These are phyloP conservation scores for Myotis findleyi DNA, from an alignment of 2,797 vertebrate genomes.

Conservation along the genomic window DNA sequence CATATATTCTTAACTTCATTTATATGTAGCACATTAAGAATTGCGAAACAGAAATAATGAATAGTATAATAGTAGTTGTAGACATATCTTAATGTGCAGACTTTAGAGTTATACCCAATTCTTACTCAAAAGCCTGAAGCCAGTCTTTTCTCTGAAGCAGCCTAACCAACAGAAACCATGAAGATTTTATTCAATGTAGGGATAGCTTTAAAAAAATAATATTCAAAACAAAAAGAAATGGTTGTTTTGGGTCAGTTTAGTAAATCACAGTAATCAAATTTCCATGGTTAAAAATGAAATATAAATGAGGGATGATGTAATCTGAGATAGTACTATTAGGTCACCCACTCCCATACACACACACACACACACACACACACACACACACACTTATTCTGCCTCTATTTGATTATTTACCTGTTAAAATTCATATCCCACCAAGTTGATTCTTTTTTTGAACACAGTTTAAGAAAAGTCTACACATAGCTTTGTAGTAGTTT, in stretches of 20 bases:
- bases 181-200: conserved; percentile 28
- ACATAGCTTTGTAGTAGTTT: not conserved
- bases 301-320: not conserved
- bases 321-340: conserved; percentile 13
- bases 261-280: conserved; percentile 32
- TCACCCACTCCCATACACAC: not conserved
- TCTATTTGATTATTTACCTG: conserved; percentile 18
- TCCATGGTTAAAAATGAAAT: conserved; percentile 30
- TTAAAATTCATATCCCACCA: conserved; percentile 46
- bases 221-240: not conserved
- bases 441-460: conserved; percentile 48
- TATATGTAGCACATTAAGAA: conserved; percentile 11
- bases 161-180: not conserved
- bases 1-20: conserved; percentile 34
- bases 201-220: not conserved
- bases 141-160: not conserved
- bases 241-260: conserved; percentile 22
- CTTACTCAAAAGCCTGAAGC: not conserved
- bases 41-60: conserved; percentile 36
- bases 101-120: not conserved
- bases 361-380: too few species aligned
- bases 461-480: not conserved
- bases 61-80: not conserved
- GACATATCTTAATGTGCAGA: not conserved
- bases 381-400: not conserved